Conservation (phyloP, 2,888 invertebrate species). For the Drosophila gaucha region DNA sequence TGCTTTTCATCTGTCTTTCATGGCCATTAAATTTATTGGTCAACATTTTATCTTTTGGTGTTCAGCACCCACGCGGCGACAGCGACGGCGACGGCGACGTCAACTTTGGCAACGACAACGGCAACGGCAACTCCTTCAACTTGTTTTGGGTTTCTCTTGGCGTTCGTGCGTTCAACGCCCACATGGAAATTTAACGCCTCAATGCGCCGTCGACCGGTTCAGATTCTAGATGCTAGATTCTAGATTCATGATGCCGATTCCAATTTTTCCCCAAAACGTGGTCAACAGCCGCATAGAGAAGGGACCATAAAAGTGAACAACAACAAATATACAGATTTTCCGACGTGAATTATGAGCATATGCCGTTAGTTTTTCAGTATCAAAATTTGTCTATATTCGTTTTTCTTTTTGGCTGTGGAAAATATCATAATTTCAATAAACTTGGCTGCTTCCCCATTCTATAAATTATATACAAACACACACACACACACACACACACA, state of each 20-base stretch:
- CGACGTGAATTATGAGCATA: slow-evolving; percentile 61
- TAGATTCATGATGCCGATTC: slow-evolving; percentile 42
- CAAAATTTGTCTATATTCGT: slow-evolving; percentile 13
- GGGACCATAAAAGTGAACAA: slow-evolving; percentile 24
- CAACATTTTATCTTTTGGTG: slow-evolving; percentile 68
- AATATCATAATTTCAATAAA: slow-evolving; percentile 75
- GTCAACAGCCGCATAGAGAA: slow-evolving; percentile 44
- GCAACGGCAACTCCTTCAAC: slow-evolving; percentile 55
- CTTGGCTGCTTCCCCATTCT: slow-evolving; percentile 44
- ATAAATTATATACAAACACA: slow-evolving; percentile 22
- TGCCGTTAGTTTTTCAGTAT: slow-evolving; percentile 51
- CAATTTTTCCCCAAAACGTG: slow-evolving; percentile 48
- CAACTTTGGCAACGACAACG: slow-evolving; percentile 26
- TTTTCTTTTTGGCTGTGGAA: slow-evolving; percentile 19
- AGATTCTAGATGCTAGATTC: slow-evolving; percentile 44
- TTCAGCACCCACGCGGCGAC: slow-evolving; percentile 51
- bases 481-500: slow-evolving; percentile 1
- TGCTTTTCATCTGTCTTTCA: slow-evolving; percentile 63
- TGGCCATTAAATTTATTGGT: slow-evolving; percentile 75
- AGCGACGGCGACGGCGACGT: slow-evolving; percentile 6
- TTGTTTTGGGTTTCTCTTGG: slow-evolving; percentile 46
- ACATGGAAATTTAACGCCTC: slow-evolving; percentile 74
- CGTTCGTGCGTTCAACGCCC: slow-evolving; percentile 53
- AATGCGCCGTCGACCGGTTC: slow-evolving; percentile 65
- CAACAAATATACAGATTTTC: slow-evolving; percentile 34